phyloP scores from a whole-genome alignment of 2,113 vertebrate genomes.

The Sterna hirundo region DNA sequence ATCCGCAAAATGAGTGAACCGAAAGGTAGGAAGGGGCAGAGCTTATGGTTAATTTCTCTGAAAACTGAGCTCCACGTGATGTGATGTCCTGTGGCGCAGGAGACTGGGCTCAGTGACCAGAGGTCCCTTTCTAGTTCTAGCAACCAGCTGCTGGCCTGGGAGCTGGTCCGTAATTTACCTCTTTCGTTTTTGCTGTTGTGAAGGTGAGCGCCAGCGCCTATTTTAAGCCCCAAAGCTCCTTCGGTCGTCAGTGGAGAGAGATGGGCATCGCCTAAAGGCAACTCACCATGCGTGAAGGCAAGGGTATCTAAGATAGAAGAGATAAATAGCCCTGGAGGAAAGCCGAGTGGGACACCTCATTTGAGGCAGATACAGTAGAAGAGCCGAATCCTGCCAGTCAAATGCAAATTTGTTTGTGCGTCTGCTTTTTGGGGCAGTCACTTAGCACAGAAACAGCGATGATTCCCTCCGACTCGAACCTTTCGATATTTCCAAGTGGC shows the following conservation, averaged over 20 bases:
- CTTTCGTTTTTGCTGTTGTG: neutral
- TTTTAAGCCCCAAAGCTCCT: neutral
- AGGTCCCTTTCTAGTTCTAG: neutral
- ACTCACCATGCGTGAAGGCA: neutral
- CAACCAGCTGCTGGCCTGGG: neutral
- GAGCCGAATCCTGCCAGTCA: neutral
- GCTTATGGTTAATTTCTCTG: neutral
- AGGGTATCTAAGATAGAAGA: neutral
- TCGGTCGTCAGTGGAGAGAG: neutral
- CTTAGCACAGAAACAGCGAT: neutral
- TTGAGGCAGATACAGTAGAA: neutral
- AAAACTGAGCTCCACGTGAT: neutral
- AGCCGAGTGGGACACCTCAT: neutral
- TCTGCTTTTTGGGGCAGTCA: neutral
- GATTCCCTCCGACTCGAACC: neutral
- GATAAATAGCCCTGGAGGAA: neutral
- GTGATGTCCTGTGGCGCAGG: neutral
- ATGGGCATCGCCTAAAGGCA: neutral
- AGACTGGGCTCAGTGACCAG: neutral
- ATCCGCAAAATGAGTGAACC: neutral
- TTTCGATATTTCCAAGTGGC: neutral
- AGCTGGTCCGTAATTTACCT: neutral
- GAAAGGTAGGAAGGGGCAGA: neutral
- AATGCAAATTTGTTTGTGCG: neutral
- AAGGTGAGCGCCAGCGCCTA: neutral